These are phyloP conservation scores for Drosophila mayri DNA, from an alignment of 1,140 invertebrate genomes.

Conservation along the genomic window DNA sequence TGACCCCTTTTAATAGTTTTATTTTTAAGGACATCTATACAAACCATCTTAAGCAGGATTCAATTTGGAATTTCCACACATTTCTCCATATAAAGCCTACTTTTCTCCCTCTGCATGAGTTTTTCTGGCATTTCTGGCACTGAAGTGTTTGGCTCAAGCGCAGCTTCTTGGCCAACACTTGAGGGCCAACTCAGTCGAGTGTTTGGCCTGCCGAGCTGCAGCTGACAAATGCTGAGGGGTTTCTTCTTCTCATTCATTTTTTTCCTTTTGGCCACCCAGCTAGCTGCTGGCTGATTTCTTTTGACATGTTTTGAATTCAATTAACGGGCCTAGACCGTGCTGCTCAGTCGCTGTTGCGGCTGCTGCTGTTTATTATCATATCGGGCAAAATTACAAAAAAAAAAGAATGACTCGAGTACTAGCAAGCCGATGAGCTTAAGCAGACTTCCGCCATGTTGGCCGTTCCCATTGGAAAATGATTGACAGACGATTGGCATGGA, in stretches of 20 bases:
- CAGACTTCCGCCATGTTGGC: conserved; percentile 79
- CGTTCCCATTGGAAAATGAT: conserved; percentile 78
- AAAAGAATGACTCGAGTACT: conserved; percentile 18
- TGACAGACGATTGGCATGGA: conserved; percentile 84
- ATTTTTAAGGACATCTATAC: background rate
- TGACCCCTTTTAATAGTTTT: background rate
- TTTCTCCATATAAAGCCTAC: background rate
- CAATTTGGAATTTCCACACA: background rate
- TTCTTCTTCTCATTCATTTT: background rate
- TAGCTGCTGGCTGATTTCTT: conserved; percentile 65
- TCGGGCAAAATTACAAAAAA: conserved; percentile 32
- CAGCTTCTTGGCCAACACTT: conserved; percentile 72
- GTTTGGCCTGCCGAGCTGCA: conserved; percentile 60
- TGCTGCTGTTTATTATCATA: conserved; percentile 76
- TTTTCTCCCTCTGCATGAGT: conserved; percentile 6
- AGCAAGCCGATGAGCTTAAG: conserved; percentile 67
- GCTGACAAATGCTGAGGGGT: conserved; percentile 38
- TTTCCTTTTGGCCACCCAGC: conserved; percentile 61
- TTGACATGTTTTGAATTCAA: conserved; percentile 83
- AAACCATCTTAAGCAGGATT: background rate
- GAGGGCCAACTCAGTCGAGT: conserved; percentile 56
- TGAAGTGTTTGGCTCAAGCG: conserved; percentile 64
- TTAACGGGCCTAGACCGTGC: conserved; percentile 57
- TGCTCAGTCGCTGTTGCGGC: background rate
- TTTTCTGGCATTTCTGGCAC: conserved; percentile 15